Conservation (phyloP, 2,113 vertebrate genomes). For the Oceanodroma tethys region DNA sequence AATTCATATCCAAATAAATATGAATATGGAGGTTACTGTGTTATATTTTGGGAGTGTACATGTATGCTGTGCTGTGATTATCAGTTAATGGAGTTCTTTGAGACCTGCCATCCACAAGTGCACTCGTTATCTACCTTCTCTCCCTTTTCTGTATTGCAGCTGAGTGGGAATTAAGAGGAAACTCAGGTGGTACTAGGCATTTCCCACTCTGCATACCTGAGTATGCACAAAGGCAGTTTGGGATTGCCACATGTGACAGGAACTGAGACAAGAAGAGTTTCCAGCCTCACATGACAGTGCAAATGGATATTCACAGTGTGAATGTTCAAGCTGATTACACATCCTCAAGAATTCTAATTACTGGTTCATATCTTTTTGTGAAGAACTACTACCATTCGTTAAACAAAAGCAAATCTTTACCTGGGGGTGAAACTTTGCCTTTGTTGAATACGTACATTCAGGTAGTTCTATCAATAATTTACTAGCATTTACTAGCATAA, state of each 20-base stretch:
- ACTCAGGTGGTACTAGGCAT: background rate
- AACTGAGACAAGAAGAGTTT: background rate
- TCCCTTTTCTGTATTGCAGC: background rate
- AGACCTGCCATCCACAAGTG: background rate
- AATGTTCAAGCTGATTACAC: background rate
- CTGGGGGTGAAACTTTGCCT: background rate
- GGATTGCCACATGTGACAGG: background rate
- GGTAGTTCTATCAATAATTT: background rate
- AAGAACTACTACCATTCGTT: background rate
- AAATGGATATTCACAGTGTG: background rate
- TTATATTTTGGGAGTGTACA: background rate
- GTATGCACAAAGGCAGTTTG: background rate
- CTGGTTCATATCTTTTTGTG: background rate
- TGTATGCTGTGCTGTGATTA: background rate
- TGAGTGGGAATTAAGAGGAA: background rate
- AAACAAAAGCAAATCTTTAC: background rate
- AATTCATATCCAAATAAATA: background rate
- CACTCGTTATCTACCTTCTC: background rate
- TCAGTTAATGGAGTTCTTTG: background rate
- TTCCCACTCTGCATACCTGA: background rate
- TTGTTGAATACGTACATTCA: background rate
- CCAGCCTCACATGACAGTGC: background rate
- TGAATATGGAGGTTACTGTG: background rate
- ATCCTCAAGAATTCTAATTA: background rate
- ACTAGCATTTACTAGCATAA: too few species aligned